These are phyloP conservation scores for Cynoglossus semilaevis DNA, from an alignment of 2,113 vertebrate species.

Conservation along the genomic window DNA sequence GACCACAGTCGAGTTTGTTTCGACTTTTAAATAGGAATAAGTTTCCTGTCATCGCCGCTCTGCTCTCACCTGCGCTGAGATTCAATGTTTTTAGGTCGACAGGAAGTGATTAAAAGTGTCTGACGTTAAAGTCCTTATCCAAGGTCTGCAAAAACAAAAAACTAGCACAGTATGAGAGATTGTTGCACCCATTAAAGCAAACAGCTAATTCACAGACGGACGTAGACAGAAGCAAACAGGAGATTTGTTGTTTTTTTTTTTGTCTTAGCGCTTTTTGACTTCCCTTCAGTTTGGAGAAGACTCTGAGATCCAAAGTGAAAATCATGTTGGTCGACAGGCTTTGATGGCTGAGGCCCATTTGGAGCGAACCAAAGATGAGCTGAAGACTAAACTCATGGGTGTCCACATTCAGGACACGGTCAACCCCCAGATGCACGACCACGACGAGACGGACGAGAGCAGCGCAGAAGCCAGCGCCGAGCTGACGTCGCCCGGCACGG, in stretches of 20 bases:
- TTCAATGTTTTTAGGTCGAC: neutral
- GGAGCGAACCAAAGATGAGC: conserved; percentile 88
- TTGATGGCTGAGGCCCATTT: conserved; percentile 87
- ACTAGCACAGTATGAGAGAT: neutral
- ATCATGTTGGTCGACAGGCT: conserved; percentile 74
- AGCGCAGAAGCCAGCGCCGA: conserved; percentile 93
- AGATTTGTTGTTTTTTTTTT: no score
- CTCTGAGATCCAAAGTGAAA: conserved; percentile 8
- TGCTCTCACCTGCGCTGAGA: neutral
- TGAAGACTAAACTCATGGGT: conserved; percentile 86
- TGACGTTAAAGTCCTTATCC: no score
- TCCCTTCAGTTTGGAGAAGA: neutral
- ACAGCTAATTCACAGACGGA: no score
- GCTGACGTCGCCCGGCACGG: conserved; percentile 81
- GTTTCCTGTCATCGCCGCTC: neutral
- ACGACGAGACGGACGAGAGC: conserved; percentile 93
- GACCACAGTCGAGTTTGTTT: conserved; percentile 3
- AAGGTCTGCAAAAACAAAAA: no score
- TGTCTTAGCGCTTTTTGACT: neutral
- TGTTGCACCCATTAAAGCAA: neutral
- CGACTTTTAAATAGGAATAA: neutral
- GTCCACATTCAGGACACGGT: conserved; percentile 84
- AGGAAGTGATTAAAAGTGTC: neutral
- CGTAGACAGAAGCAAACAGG: no score
- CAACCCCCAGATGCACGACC: conserved; percentile 80